These are phyloP conservation scores for Keiferia lycopersicella DNA, from an alignment of 2,888 invertebrate genomes.

Conservation along the genomic window DNA sequence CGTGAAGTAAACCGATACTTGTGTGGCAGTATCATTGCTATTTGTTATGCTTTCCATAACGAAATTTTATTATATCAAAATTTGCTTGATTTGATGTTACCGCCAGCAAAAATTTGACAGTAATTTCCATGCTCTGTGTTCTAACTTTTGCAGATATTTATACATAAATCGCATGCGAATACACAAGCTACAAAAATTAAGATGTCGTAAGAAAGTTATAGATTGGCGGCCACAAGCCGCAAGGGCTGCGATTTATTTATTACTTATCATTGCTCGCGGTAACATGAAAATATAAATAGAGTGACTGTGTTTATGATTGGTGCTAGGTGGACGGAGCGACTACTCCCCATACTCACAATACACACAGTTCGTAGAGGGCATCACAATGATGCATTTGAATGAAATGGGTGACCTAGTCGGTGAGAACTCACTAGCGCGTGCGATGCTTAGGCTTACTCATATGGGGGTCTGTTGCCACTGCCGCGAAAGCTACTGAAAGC, in stretches of 20 bases:
- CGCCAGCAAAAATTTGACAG: neutral
- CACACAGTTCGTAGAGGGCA: slow-evolving; percentile 58
- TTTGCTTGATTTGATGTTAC: neutral
- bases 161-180: too few species aligned
- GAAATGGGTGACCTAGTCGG: slow-evolving; percentile 76
- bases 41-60: neutral
- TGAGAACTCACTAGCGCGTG: slow-evolving; percentile 46
- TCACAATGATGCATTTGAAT: slow-evolving; percentile 71
- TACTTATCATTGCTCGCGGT: neutral
- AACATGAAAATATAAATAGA: slow-evolving; percentile 3
- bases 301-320: slow-evolving; percentile 45
- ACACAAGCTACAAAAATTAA: too few species aligned
- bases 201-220: too few species aligned
- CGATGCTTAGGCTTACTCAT: slow-evolving; percentile 14
- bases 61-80: neutral
- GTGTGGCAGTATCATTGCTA: slow-evolving; percentile 1
- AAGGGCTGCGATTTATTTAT: neutral
- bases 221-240: too few species aligned
- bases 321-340: slow-evolving; percentile 80
- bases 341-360: slow-evolving; percentile 52
- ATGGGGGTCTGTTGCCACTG: neutral
- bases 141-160: too few species aligned
- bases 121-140: neutral
- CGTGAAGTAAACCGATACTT: neutral
- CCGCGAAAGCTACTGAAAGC: neutral